Evolutionary conservation across 2,797 vertebrate species (phyloP).

Genomic region (Melopsittacus undulatus): DNA sequence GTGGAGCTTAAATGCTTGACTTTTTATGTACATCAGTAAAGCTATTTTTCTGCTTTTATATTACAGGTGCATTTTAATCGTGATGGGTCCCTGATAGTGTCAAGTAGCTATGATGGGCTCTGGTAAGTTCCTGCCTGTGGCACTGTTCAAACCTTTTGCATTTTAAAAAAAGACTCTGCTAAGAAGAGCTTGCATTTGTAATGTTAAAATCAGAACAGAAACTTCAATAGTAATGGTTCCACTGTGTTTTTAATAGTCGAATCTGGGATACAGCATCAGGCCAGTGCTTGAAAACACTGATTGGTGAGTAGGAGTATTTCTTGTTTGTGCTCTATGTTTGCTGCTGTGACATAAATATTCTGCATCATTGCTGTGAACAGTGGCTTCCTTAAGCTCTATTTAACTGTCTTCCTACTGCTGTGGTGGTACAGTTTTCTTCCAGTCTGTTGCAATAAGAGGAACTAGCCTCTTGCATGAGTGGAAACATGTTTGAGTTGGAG

Average conservation of each 20-base stretch:
- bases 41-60: not conserved
- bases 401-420: not conserved
- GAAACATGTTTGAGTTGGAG: not conserved
- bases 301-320: conserved; percentile 82
- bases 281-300: conserved; percentile 98
- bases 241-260: conserved; percentile 77
- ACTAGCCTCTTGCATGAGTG: not conserved
- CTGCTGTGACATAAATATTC: not conserved
- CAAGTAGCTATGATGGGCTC: conserved; percentile 97
- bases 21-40: not conserved
- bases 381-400: not conserved
- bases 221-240: not conserved
- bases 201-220: not conserved
- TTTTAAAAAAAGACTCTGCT: not conserved
- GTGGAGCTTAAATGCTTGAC: not conserved
- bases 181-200: not conserved
- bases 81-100: conserved; percentile 97
- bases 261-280: conserved; percentile 99
- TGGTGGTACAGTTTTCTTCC: not conserved
- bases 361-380: not conserved
- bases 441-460: not conserved
- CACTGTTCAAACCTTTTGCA: not conserved
- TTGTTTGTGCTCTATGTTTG: not conserved
- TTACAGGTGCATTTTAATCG: conserved; percentile 97
- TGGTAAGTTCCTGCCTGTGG: conserved; percentile 80